phyloP scores from a whole-genome alignment of 2,888 invertebrate genomes.

The Aphodius granarius region DNA sequence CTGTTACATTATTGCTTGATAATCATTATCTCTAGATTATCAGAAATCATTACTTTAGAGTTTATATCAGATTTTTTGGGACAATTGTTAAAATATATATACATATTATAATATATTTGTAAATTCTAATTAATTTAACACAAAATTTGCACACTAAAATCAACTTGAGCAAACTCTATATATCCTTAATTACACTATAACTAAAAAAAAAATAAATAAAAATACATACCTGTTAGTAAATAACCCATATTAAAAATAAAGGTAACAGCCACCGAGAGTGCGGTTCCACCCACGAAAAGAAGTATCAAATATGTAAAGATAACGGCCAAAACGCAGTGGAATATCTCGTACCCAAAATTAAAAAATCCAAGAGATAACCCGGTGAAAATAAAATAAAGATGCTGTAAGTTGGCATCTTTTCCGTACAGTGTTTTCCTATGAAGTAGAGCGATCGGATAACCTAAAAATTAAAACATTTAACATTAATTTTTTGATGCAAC shows the following conservation, averaged over 20 bases:
- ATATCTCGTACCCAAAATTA: slow-evolving; percentile 79
- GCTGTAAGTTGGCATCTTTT: slow-evolving; percentile 61
- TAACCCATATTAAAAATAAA: slow-evolving; percentile 84
- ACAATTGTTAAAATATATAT: too few species aligned
- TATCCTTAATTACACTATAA: too few species aligned
- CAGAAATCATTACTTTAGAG: too few species aligned
- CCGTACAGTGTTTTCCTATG: slow-evolving; percentile 64
- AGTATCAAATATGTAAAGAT: slow-evolving; percentile 71
- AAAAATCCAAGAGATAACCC: slow-evolving; percentile 79
- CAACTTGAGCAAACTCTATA: too few species aligned
- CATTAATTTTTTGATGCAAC: not conserved
- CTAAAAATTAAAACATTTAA: slow-evolving; percentile 55
- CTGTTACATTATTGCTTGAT: too few species aligned
- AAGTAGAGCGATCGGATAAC: slow-evolving; percentile 71
- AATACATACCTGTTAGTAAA: slow-evolving; percentile 62
- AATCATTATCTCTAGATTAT: too few species aligned
- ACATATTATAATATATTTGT: too few species aligned
- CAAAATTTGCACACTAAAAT: too few species aligned
- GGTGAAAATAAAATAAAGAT: slow-evolving; percentile 71
- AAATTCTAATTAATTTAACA: too few species aligned
- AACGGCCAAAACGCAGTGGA: slow-evolving; percentile 77
- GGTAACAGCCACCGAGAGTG: slow-evolving; percentile 66
- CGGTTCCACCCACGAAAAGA: slow-evolving; percentile 64
- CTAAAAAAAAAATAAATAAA: too few species aligned
- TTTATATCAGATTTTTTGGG: too few species aligned